A percentile compares a stretch with the other conserved stretches of the same genome.
These are phyloP conservation scores for Aphelocoma californica DNA, from an alignment of 2,797 vertebrate genomes.

Conservation along the genomic window DNA sequence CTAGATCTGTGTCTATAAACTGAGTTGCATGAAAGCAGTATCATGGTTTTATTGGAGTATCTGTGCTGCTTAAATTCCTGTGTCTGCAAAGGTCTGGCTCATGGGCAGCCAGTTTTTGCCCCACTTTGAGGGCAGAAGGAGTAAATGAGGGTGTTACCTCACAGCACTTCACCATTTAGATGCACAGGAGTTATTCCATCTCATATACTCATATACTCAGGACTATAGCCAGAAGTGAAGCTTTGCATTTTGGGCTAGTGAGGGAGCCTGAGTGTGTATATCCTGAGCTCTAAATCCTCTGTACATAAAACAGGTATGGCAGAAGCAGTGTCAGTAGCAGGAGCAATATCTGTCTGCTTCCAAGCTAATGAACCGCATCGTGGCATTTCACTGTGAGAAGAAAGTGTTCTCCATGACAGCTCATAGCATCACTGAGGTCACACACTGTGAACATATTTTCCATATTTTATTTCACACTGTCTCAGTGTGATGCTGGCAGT, in stretches of 20 bases:
- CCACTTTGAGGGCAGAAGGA: not conserved
- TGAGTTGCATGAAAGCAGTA: not conserved
- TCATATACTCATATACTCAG: not conserved
- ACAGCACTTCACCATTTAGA: not conserved
- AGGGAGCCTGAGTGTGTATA: not conserved
- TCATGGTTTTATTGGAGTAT: not conserved
- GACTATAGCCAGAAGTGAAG: not conserved
- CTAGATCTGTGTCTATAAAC: not conserved
- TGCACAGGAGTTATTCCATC: not conserved
- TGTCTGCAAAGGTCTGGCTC: not conserved
- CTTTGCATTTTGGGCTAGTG: not conserved
- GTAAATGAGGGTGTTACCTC: not conserved
- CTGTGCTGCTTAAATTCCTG: not conserved
- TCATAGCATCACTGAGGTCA: not conserved
- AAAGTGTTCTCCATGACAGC: not conserved
- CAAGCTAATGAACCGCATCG: not conserved
- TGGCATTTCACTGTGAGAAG: not conserved
- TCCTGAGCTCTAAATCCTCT: not conserved
- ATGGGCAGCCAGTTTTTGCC: not conserved
- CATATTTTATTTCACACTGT: constrained; percentile 8
- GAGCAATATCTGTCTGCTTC: not conserved
- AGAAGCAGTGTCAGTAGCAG: not conserved
- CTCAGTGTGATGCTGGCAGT: constrained; percentile 1
- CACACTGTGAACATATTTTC: constrained; percentile 6
- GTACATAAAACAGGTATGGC: not conserved